Evolutionary conservation across 2,888 invertebrate genomes (phyloP), one percentile per base, ranked within the genome.

Genomic region (Sphinx pinastri): DNA sequence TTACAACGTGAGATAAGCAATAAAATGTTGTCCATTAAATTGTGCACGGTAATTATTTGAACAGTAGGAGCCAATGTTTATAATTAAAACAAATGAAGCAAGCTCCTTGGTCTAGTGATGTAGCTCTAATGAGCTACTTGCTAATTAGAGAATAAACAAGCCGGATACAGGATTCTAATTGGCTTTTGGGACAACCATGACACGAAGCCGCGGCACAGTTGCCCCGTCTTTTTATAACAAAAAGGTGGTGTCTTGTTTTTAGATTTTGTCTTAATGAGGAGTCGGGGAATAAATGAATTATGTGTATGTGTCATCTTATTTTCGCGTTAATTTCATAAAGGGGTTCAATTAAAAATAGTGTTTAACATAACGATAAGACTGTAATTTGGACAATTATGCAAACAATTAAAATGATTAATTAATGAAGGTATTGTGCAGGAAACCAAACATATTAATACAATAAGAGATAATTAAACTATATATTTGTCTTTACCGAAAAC

Each of bases 141-240:
- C 92, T 93, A 93, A 93, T 93, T 93, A 92, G 91, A 84, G 92
- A 88, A 92, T 91, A 92, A 92, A 93, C 92, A 92, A 89, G 88
- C 87, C 85, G 86, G 90, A 88, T 93, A 90, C 89, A 82, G 85
- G 88, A 90, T 90, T 92, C 90, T 93, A 93, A 93, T 93, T 93
- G 91, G 92, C 92, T 90, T 92, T 92, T 89, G 88, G 91, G 88
- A 90, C 87, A 88, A 85, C 85, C 86, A 78, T 80, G 81, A 82
- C 79, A 82, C 80, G 77, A 76, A 19, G 49, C 68, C 57, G 47
- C 55, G 57, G 38, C 67, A 70, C 59, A 66, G 67, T 70, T 67
- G 67, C 67, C 58, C 67, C 73, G 75, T 72, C 71, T 81, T 82
- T 81, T 80, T 79, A 77, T 59, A 60, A 69, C 77, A 79, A 76